These are phyloP conservation scores for Tamias sibiricus DNA, from an alignment of 2,113 vertebrate genomes.

Conservation along the genomic window DNA sequence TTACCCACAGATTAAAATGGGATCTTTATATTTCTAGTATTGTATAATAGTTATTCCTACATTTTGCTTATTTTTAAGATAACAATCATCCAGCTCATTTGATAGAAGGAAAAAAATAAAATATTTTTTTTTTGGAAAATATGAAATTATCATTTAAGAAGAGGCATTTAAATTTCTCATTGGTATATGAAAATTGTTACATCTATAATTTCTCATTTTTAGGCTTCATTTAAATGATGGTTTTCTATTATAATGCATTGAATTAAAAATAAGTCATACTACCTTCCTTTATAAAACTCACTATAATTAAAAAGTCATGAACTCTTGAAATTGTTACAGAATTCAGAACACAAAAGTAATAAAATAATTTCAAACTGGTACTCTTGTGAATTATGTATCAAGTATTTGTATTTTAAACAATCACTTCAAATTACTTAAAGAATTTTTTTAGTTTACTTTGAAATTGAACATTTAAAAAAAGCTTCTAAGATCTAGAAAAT, in stretches of 20 bases:
- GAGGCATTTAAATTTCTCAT: not conserved
- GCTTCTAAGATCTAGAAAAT: not conserved
- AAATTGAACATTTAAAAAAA: slow-evolving; percentile 8
- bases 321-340: not conserved
- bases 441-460: not conserved
- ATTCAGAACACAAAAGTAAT: slow-evolving; percentile 14
- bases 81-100: not conserved
- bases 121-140: not conserved
- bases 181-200: not conserved
- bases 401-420: slow-evolving; percentile 9
- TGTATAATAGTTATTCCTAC: not conserved
- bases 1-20: not conserved
- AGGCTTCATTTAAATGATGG: not conserved
- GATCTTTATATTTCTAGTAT: not conserved
- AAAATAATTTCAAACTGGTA: not conserved
- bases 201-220: slow-evolving; percentile 5
- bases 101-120: not conserved
- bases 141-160: slow-evolving; percentile 36
- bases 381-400: not conserved
- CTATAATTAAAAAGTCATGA: not conserved
- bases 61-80: not conserved
- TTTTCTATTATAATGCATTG: not conserved
- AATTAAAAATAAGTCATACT: not conserved
- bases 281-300: not conserved
- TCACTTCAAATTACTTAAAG: not conserved